These are phyloP conservation scores for Gonioctena quinquepunctata DNA, from an alignment of 1,140 invertebrate genomes.

Conservation along the genomic window DNA sequence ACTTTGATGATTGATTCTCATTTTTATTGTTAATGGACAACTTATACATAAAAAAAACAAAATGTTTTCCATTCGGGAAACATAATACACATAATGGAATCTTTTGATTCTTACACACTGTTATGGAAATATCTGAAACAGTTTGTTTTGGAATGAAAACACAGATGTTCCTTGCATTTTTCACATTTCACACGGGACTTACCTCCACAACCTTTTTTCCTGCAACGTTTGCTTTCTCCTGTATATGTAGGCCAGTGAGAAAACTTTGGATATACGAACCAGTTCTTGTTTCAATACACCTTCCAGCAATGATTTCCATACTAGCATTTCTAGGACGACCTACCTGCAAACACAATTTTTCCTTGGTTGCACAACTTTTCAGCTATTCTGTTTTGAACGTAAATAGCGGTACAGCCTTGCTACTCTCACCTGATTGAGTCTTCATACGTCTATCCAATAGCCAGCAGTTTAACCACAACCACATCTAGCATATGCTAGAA, in stretches of 20 bases:
- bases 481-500: constrained; percentile 57
- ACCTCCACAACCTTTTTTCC: neutral
- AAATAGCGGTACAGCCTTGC: constrained; percentile 7
- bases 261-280: neutral
- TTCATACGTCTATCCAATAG: neutral
- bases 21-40: no score
- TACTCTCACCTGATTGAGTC: neutral
- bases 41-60: no score
- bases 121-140: constrained; percentile 20
- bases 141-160: constrained; percentile 17
- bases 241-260: constrained; percentile 19
- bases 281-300: neutral
- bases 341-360: neutral
- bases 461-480: constrained; percentile 26
- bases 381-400: constrained; percentile 21
- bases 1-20: no score
- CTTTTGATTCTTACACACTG: no score
- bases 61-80: no score
- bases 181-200: constrained; percentile 14
- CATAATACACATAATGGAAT: no score
- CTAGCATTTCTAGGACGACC: neutral
- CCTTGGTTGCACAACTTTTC: constrained; percentile 7
- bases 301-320: neutral
- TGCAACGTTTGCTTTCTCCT: constrained; percentile 16
- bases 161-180: constrained; percentile 20